Evolutionary conservation across 2,113 vertebrate genomes (phyloP), one percentile per base, ranked within the genome.

Genomic region (Sapayoa aenigma): DNA sequence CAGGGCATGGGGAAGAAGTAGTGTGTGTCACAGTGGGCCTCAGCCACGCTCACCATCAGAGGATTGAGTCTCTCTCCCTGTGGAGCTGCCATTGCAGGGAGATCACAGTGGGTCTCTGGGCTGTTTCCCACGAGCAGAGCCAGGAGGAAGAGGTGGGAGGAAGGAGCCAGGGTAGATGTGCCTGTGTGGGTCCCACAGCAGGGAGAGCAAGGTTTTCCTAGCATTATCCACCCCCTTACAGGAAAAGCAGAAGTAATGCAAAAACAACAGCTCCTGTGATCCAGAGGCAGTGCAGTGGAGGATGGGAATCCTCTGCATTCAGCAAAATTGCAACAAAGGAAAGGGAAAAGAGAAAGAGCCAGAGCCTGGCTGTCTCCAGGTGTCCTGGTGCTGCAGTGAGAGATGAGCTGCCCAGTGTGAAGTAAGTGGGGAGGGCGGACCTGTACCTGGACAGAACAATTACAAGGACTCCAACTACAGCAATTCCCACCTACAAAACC

Each of bases 21-120:
- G 37, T 14, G 33, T 9, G 58, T 15, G 18, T 8, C 58, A 30
- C 17, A 28, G 76, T 33, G 1, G 3, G 33, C 35, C 55, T 31
- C 66, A 33, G 71, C 30, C 50, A 10, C 0, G 5, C 55, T 44
- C 8, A 5, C 28, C 30, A 12, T 24, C 33, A 14, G 19, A 30
- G 41, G 16, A 44, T 9, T 59, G 1, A 3, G 31, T 20, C 22
- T 76, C 39, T 66, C 59, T 25, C 33, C 28, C 1, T 1, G 6
- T 3, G 1, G 30, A 24, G 39, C 31, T 37, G 66, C 14, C 30
- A 9, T 3, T 9, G 46, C 62, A 37, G 50, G 71, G 35, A 50
- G 18, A 41, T 6, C 5, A 0, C 55, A 13, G 33, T 0, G 1
- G 13, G 37, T 2, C 1, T 42, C 12, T 20, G 37, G 39, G 78